Evolutionary conservation across 2,113 vertebrate genomes (phyloP).

Genomic region (Alectura lathami): DNA sequence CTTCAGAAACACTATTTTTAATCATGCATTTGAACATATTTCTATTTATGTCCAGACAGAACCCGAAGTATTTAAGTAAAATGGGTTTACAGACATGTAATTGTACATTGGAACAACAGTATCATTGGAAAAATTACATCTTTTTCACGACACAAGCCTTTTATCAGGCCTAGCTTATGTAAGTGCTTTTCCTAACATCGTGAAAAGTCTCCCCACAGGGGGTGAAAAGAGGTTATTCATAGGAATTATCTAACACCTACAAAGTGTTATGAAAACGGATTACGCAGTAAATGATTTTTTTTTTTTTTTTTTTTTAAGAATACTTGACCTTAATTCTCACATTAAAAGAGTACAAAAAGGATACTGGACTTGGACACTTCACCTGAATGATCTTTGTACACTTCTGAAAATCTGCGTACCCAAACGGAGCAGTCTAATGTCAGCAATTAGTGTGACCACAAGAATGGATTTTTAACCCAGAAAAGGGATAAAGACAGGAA

Average conservation of each 20-base stretch:
- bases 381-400: background rate
- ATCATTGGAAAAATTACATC: background rate
- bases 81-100: background rate
- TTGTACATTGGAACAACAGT: background rate
- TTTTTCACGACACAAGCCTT: background rate
- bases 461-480: background rate
- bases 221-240: background rate
- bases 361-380: background rate
- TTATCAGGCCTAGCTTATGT: background rate
- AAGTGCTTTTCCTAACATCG: background rate
- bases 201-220: background rate
- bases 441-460: background rate
- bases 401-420: background rate
- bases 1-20: background rate
- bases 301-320: background rate
- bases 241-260: background rate
- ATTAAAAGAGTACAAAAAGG: background rate
- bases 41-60: background rate
- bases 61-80: background rate
- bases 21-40: background rate
- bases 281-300: background rate
- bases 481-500: constrained; percentile 11
- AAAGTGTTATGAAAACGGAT: background rate
- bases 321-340: background rate
- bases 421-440: background rate